Evolutionary conservation across 2,888 invertebrate species (phyloP), one percentile per base, ranked within the genome.

Genomic region (Nymphalis polychloros): DNA sequence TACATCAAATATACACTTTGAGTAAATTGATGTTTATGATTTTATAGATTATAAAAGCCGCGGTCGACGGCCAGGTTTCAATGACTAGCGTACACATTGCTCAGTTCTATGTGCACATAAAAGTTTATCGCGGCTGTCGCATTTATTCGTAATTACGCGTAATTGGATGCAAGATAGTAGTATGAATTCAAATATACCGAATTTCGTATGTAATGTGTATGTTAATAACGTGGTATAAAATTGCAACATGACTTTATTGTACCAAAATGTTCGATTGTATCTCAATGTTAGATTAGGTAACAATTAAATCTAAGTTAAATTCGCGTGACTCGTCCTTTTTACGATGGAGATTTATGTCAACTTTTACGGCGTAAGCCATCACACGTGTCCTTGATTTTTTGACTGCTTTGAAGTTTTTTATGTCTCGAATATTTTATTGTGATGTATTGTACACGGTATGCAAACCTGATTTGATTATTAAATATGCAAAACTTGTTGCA

Each of bases 101-200:
- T 59, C 70, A 67, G 70, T 68, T 70, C 70, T 70, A 70, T 70
- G 68, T 68, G 67, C 61, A 59, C 70, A 70, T 70, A 70, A 70
- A 70, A 70, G 62, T 70, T 70, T 70, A 70, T 70, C 68, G 70
- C 55, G 61, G 68, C 70, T 68, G 70, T 68, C 70, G 68, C 68
- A 64, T 70, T 70, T 70, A 70, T 68, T 61, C 48, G 68, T 61
- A 70, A 70, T 70, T 64, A 64, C 70, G 61, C 70, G 68, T 70
- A 70, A 70, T 70, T 70, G 70, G 70, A 64, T 68, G 61, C 64
- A 68, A 67, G 67, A 70, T 70, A 70, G 67, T 63, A 63, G 59
- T 68, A 68, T 59, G 68, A 67, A 70, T 64, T 64, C 70, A 57
- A 62, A 61, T 67, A 27, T 62, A 62, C 55, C 57, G 61, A 47